phyloP scores from a whole-genome alignment of 1,140 invertebrate species.

The Micrasema minimum region DNA sequence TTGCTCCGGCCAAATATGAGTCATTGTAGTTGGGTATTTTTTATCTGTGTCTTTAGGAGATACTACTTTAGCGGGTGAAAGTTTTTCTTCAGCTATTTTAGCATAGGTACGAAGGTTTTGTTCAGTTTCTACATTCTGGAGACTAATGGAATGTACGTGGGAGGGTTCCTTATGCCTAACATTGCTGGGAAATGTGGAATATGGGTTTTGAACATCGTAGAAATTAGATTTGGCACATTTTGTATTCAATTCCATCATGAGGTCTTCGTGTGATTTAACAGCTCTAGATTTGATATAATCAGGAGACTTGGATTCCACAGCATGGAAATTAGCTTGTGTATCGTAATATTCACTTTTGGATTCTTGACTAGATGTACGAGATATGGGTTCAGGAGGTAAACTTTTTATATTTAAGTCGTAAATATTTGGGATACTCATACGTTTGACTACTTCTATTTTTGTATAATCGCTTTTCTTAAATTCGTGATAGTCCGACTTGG shows the following conservation, averaged over 20 bases:
- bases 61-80: constrained; percentile 31
- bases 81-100: constrained; percentile 45
- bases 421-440: constrained; percentile 8
- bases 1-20: constrained; percentile 70
- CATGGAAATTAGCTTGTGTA: constrained; percentile 63
- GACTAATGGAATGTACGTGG: constrained; percentile 72
- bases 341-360: constrained; percentile 74
- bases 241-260: constrained; percentile 65
- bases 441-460: constrained; percentile 12
- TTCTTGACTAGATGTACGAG: constrained; percentile 73
- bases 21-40: constrained; percentile 56
- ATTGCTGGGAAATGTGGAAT: constrained; percentile 71
- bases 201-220: constrained; percentile 73
- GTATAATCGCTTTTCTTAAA: constrained; percentile 61
- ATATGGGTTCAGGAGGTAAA: constrained; percentile 64
- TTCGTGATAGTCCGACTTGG: constrained; percentile 69
- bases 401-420: constrained; percentile 43
- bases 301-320: constrained; percentile 58
- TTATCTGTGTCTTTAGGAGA: constrained; percentile 47
- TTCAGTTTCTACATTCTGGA: constrained; percentile 76
- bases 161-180: constrained; percentile 68
- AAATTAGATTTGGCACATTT: constrained; percentile 69
- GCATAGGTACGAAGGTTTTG: constrained; percentile 65
- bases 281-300: constrained; percentile 57
- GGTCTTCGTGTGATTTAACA: constrained; percentile 68